Conservation (phyloP, 1,140 invertebrate species). For the Leptinotarsa lineolata region DNA sequence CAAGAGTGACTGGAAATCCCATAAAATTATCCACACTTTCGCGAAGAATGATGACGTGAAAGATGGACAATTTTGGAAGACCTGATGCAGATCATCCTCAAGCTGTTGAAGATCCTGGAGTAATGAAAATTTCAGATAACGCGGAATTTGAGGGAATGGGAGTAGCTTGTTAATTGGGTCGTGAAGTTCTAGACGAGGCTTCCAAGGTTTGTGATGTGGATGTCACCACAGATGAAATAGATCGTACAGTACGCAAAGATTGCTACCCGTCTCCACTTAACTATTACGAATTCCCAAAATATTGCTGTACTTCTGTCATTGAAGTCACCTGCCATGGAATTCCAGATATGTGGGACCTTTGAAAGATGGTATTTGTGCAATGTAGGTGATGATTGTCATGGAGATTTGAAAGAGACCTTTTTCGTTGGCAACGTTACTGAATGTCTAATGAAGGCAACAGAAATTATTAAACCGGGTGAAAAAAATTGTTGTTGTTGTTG, state of each 20-base stretch:
- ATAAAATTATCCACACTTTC: constrained; percentile 89
- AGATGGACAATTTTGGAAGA: no score
- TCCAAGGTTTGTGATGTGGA: constrained; percentile 86
- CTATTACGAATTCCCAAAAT: constrained; percentile 98
- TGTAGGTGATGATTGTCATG: constrained; percentile 98
- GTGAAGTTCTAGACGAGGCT: constrained; percentile 94
- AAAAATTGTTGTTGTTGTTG: no score
- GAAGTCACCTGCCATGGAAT: constrained; percentile 83
- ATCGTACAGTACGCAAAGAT: constrained; percentile 89
- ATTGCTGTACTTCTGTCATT: constrained; percentile 98
- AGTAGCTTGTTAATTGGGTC: constrained; percentile 87
- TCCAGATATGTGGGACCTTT: constrained; percentile 89
- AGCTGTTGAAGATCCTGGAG: no score
- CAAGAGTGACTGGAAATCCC: constrained; percentile 87
- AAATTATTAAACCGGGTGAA: constrained; percentile 91
- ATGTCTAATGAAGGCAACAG: constrained; percentile 90
- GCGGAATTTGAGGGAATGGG: no score
- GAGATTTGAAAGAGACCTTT: constrained; percentile 98
- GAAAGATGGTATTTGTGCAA: constrained; percentile 94
- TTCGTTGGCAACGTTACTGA: constrained; percentile 93
- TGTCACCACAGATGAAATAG: constrained; percentile 98
- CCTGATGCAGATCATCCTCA: no score
- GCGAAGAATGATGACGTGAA: no score
- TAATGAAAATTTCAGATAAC: no score
- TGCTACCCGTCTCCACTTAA: constrained; percentile 99